A percentile compares a stretch with the other conserved stretches of the same genome.
phyloP scores from a whole-genome alignment of 2,888 invertebrate genomes.

The Rhodophaea formosa region DNA sequence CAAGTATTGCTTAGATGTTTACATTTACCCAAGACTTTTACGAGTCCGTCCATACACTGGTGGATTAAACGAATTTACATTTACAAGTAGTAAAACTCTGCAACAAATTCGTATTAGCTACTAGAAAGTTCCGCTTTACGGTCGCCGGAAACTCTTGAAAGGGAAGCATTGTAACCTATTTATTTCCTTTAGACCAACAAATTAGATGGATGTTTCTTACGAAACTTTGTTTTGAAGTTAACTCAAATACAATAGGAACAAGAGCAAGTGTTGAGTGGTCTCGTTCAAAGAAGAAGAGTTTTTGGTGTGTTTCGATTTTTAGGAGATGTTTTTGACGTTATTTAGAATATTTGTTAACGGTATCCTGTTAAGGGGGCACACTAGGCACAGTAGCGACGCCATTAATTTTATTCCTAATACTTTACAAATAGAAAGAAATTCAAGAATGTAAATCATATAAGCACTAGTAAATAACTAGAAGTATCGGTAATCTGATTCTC shows the following conservation, averaged over 20 bases:
- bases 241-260: constrained; percentile 26
- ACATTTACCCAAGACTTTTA: not conserved
- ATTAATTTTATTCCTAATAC: too few species aligned
- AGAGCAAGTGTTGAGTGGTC: not conserved
- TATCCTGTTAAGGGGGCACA: too few species aligned
- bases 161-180: constrained; percentile 62
- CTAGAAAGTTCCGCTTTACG: constrained; percentile 31
- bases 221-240: constrained; percentile 35
- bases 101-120: constrained; percentile 25
- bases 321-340: too few species aligned
- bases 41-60: not conserved
- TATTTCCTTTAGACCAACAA: constrained; percentile 55
- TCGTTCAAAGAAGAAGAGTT: not conserved
- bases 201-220: constrained; percentile 53
- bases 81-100: constrained; percentile 20
- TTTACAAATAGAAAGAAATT: too few species aligned
- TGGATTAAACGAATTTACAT: constrained; percentile 9
- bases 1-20: too few species aligned
- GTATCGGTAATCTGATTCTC: too few species aligned
- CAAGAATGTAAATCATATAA: too few species aligned
- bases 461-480: too few species aligned
- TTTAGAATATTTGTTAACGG: too few species aligned
- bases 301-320: not conserved
- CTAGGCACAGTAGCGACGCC: too few species aligned
- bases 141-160: constrained; percentile 42